A percentile compares a stretch with the other conserved stretches of the same genome.
These are phyloP conservation scores for Hirtodrosophila trivittata DNA, from an alignment of 2,888 invertebrate genomes.

Conservation along the genomic window DNA sequence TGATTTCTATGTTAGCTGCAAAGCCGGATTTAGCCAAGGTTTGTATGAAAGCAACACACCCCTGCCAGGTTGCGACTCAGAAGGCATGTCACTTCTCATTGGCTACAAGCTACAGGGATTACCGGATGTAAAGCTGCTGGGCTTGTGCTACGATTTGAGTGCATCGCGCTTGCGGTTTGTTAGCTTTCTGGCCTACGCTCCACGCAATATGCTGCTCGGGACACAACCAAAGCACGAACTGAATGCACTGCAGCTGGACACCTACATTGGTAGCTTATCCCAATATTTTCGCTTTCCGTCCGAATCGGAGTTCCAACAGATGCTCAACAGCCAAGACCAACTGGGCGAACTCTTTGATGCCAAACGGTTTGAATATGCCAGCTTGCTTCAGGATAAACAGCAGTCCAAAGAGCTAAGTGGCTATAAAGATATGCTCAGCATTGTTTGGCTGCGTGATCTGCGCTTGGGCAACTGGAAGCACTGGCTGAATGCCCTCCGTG, in stretches of 20 bases:
- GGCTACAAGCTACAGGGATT: conserved; percentile 23
- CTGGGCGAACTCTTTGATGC: conserved; percentile 18
- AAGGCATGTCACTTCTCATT: conserved; percentile 37
- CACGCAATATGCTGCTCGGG: conserved; percentile 21
- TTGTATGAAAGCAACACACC: conserved; percentile 42
- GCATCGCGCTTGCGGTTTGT: conserved; percentile 20
- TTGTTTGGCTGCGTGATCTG: conserved; percentile 41
- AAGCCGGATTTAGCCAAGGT: neutral
- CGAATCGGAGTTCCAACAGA: conserved; percentile 1
- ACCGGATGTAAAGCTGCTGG: conserved; percentile 30
- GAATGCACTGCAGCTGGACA: conserved; percentile 25
- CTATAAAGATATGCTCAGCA: conserved; percentile 27
- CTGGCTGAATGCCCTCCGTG: conserved; percentile 33
- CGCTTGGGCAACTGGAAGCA: conserved; percentile 42
- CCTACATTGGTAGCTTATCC: conserved; percentile 15
- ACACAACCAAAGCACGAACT: conserved; percentile 6
- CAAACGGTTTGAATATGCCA: conserved; percentile 28
- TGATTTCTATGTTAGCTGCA: neutral
- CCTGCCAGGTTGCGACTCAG: conserved; percentile 27
- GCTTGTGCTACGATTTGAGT: conserved; percentile 41
- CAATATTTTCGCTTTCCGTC: conserved; percentile 24
- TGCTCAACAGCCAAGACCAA: neutral
- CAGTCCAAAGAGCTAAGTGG: neutral
- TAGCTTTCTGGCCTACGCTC: conserved; percentile 27
- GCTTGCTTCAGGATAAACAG: conserved; percentile 32